A percentile compares a stretch with the other conserved stretches of the same genome.
Conservation (phyloP, 2,113 vertebrate species). For the Lynx canadensis region DNA sequence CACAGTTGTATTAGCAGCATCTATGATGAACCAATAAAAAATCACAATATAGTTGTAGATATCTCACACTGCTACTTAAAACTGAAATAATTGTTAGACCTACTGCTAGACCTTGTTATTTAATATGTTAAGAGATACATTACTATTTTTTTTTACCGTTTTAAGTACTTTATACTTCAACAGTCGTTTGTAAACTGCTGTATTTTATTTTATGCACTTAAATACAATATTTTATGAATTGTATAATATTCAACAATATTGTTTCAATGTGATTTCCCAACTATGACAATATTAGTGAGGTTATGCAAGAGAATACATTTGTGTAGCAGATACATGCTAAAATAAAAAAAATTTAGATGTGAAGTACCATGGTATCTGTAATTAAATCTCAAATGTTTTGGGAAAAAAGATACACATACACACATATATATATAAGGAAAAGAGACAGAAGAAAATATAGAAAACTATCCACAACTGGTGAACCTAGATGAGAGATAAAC, state of each 20-base stretch:
- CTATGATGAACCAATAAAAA: neutral
- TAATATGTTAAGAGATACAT: neutral
- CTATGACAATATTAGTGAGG: neutral
- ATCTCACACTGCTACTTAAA: constrained; percentile 2
- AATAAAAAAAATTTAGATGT: neutral
- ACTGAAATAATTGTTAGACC: neutral
- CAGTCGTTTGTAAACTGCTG: neutral
- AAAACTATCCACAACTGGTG: constrained; percentile 27
- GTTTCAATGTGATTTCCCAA: constrained; percentile 14
- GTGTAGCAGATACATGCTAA: neutral
- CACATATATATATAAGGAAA: neutral
- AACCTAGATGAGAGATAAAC: neutral
- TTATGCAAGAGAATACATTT: constrained; percentile 9
- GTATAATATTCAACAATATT: neutral
- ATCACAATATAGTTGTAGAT: neutral
- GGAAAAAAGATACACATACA: neutral
- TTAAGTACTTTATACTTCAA: constrained; percentile 25
- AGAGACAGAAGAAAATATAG: neutral
- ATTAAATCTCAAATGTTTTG: constrained; percentile 3
- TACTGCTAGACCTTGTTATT: neutral
- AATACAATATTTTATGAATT: neutral
- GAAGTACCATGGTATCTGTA: neutral
- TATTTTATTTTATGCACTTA: constrained; percentile 7
- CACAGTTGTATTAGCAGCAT: neutral
- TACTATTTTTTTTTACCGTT: neutral